Evolutionary conservation across 53 echinoderm and acorn worm genomes (phyloP), one percentile per base, ranked within the genome.

Genomic region (Holothuria scabra): DNA sequence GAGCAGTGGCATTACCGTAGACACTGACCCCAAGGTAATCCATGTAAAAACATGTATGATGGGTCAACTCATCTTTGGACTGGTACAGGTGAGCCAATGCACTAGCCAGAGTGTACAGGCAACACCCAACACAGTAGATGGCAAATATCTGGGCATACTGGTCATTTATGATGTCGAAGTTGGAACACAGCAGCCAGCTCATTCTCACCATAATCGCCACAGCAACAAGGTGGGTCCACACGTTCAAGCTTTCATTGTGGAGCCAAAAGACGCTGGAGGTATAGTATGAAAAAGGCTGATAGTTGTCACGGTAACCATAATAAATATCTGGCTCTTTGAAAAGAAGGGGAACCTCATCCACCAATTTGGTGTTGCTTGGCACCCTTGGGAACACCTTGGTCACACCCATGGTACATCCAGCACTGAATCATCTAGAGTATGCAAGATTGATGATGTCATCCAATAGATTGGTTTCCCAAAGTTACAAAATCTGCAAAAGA

Each of bases 21-120:
- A 97, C 26, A 70, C 97, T 97, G 84, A 97, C 87, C 3, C 97
- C 97, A 28, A 92, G 59, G 82, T 97, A 97, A 67, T 97, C 97
- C 59, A 94, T 86, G 92, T 91, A 97, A 88, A 92, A 97, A 60
- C 94, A 94, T 8, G 92, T 92, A 68, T 97, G 90, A 72, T 97
- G 97, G 22, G 88, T 90, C 70, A 94, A 71, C 85, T 94, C 92
- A 34, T 86, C 88, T 41, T 90, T 90, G 18, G 97, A 97, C 35
- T 94, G 97, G 67, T 92, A 90, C 48, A 97, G 88, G 74, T 97
- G 97, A 2, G 97, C 97, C 12, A 90, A 41, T 1, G 76, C 88
- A 82, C 97, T 97, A n/a, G 90, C 66, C 2, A 97, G 88, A 57
- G 86, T 84, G 67, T 92, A 94, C 31, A 48, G 46, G 70, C 88